Percentiles rank a stretch among this genome's conserved stretches.
phyloP scores from a whole-genome alignment of 2,113 vertebrate genomes.

The Bubo scandiacus region DNA sequence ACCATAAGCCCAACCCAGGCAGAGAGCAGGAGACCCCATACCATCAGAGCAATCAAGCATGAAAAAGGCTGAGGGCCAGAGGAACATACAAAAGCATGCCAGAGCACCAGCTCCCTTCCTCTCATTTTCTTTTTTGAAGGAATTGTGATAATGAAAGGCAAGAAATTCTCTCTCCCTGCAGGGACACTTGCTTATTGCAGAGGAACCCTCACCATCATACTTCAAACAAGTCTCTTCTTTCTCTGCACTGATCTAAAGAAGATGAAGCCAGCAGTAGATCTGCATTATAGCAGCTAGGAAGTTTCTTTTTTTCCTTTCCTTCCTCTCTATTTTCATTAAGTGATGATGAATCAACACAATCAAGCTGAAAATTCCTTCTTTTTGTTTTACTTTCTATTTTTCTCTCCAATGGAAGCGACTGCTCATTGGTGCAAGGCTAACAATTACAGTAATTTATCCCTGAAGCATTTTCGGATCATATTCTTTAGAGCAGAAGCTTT shows the following conservation, averaged over 20 bases:
- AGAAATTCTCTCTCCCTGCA: neutral
- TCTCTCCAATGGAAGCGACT: neutral
- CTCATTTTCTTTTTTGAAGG: neutral
- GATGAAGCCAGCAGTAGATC: neutral
- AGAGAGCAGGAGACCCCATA: neutral
- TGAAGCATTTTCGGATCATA: neutral
- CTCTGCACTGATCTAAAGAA: neutral
- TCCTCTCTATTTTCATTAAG: neutral
- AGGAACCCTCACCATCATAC: neutral
- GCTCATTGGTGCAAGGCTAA: neutral
- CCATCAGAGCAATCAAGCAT: neutral
- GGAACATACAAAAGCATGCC: rapidly evolving
- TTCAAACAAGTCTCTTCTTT: neutral
- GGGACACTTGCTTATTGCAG: neutral
- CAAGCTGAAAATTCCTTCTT: neutral
- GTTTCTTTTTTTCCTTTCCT: neutral
- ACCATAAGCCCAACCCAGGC: neutral
- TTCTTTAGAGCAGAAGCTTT: neutral
- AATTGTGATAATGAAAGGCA: neutral
- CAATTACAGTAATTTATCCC: constrained; percentile 2
- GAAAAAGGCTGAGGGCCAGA: neutral
- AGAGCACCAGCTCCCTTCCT: neutral
- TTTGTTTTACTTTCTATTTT: constrained; percentile 5
- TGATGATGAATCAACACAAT: neutral
- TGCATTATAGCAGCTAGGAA: neutral